Conservation (phyloP, 35 echinoderm and acorn worm species). For the Acanthaster planci region DNA sequence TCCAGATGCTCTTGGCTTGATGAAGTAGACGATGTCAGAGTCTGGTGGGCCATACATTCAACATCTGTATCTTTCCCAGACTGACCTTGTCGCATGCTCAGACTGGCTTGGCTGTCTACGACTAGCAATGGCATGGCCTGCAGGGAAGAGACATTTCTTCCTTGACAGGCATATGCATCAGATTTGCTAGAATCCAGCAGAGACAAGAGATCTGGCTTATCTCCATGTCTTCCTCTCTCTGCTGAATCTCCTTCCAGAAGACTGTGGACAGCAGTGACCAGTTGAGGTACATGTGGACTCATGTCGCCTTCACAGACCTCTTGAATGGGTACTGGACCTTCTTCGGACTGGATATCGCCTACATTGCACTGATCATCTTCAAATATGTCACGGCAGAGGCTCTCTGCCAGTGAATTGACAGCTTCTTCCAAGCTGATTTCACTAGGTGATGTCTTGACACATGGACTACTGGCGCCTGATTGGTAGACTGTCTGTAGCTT, state of each 20-base stretch:
- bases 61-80: neutral
- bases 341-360: neutral
- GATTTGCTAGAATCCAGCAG: neutral
- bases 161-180: neutral
- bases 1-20: slow-evolving; percentile 38
- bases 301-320: neutral
- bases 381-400: slow-evolving; percentile 83
- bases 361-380: slow-evolving; percentile 46
- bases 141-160: neutral
- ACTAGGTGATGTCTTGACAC: neutral
- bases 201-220: slow-evolving; percentile 15
- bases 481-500: slow-evolving; percentile 62
- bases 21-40: slow-evolving; percentile 42
- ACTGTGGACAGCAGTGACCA: neutral
- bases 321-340: neutral
- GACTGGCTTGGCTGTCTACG: slow-evolving; percentile 14
- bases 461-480: neutral
- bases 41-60: neutral
- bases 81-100: neutral
- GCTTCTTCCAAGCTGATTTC: slow-evolving; percentile 78
- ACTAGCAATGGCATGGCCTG: slow-evolving; percentile 25
- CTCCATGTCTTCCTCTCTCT: slow-evolving; percentile 21
- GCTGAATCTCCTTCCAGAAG: neutral
- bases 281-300: neutral
- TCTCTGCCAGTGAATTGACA: slow-evolving; percentile 86